These are phyloP conservation scores for Eurois occulta DNA, from an alignment of 2,888 invertebrate genomes.

Conservation along the genomic window DNA sequence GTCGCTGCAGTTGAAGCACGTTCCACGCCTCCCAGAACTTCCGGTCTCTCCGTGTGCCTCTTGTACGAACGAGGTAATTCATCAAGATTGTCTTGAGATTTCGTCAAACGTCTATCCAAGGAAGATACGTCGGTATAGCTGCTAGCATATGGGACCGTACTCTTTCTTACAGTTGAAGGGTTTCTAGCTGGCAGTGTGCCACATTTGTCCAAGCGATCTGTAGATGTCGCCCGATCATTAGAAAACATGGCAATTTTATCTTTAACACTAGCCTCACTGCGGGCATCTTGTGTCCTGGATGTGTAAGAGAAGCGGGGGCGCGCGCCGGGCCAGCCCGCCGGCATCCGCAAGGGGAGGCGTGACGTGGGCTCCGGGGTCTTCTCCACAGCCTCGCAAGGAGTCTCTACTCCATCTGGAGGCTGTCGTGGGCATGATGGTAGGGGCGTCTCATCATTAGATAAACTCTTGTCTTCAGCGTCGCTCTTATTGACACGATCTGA, in stretches of 20 bases:
- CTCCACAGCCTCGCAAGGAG: conserved; percentile 93
- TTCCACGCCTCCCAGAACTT: conserved; percentile 89
- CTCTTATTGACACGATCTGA: conserved; percentile 87
- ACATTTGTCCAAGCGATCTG: conserved; percentile 85
- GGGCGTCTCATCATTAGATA: conserved; percentile 87
- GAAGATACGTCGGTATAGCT: conserved; percentile 83
- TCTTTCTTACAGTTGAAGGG: conserved; percentile 79
- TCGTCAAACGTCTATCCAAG: conserved; percentile 86
- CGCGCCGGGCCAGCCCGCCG: conserved; percentile 76
- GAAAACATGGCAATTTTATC: conserved; percentile 97
- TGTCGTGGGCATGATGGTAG: conserved; percentile 92
- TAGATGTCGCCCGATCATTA: conserved; percentile 84
- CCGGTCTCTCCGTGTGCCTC: conserved; percentile 83
- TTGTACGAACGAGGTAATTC: conserved; percentile 86
- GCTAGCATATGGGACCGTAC: conserved; percentile 74
- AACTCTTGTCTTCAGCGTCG: conserved; percentile 87
- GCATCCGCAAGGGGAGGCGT: conserved; percentile 81
- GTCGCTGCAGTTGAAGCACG: conserved; percentile 72
- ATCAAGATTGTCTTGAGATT: conserved; percentile 89
- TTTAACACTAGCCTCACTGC: conserved; percentile 95
- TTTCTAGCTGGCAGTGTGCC: conserved; percentile 83
- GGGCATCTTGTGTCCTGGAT: conserved; percentile 93
- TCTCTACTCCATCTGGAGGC: conserved; percentile 96
- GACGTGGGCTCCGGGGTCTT: conserved; percentile 84
- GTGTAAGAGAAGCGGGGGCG: conserved; percentile 85